Conservation (phyloP, 2,888 invertebrate genomes). For the Idaea aversata region DNA sequence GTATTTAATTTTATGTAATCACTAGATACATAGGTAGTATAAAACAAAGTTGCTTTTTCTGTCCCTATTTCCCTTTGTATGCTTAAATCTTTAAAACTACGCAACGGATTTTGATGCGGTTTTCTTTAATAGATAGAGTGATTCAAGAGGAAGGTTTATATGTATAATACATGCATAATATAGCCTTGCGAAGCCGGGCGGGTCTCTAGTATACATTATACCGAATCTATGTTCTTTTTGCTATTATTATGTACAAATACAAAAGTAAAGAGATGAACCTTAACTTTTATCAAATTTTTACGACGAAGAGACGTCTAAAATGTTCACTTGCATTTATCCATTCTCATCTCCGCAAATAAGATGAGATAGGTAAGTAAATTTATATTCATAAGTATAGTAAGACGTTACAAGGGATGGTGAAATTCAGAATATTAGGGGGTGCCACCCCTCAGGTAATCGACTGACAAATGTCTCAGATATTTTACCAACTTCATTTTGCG, state of each 20-base stretch:
- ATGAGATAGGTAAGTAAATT: constrained; percentile 58
- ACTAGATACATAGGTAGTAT: too few relatives aligned
- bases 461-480: constrained; percentile 78
- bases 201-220: too few relatives aligned
- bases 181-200: too few relatives aligned
- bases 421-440: constrained; percentile 67
- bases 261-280: background rate
- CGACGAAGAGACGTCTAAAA: constrained; percentile 14
- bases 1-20: too few relatives aligned
- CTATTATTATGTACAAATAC: background rate
- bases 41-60: too few relatives aligned
- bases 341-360: constrained; percentile 42
- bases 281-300: constrained; percentile 16
- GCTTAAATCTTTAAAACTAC: too few relatives aligned
- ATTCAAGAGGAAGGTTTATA: too few relatives aligned
- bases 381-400: constrained; percentile 70
- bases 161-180: too few relatives aligned
- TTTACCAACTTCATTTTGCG: constrained; percentile 75
- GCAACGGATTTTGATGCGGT: too few relatives aligned
- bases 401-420: constrained; percentile 55
- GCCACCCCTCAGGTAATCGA: constrained; percentile 73
- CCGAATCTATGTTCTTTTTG: background rate
- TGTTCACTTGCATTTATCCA: constrained; percentile 26
- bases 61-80: too few relatives aligned
- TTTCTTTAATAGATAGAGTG: too few relatives aligned